A percentile compares a stretch with the other conserved stretches of the same genome.
Evolutionary conservation across 2,888 invertebrate genomes (phyloP).

Genomic region (Euphydryas editha): DNA sequence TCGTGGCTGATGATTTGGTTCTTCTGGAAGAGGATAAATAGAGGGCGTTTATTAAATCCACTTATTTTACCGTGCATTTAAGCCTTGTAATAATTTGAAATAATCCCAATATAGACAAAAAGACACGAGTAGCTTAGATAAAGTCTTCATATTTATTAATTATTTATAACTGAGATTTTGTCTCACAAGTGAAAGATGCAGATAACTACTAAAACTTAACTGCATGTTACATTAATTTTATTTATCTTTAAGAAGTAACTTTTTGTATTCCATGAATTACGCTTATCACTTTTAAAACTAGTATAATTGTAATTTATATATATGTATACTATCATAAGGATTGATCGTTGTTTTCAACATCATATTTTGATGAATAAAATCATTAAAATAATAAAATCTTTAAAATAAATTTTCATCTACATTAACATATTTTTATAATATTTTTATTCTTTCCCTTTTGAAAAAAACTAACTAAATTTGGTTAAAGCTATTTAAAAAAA

Average conservation of each 20-base stretch:
- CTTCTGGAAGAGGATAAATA: constrained; percentile 87
- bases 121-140: too few relatives aligned
- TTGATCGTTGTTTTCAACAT: background rate
- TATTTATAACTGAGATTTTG: too few relatives aligned
- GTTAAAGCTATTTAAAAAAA: background rate
- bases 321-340: too few relatives aligned
- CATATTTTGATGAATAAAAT: too few relatives aligned
- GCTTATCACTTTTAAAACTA: constrained; percentile 4
- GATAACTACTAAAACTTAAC: background rate
- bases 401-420: too few relatives aligned
- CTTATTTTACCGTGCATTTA: constrained; percentile 65
- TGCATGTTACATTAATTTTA: background rate
- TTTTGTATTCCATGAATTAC: constrained; percentile 2
- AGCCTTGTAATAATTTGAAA: constrained; percentile 72
- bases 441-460: too few relatives aligned
- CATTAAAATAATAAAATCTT: too few relatives aligned
- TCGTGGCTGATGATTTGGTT: constrained; percentile 96
- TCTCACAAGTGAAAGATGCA: background rate
- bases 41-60: constrained; percentile 69
- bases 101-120: constrained; percentile 31
- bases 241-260: background rate
- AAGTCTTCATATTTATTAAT: too few relatives aligned
- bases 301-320: background rate
- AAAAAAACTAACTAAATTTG: too few relatives aligned
- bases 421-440: too few relatives aligned